phyloP scores from a whole-genome alignment of 2,888 invertebrate species.

The Dryadula phaetusa region DNA sequence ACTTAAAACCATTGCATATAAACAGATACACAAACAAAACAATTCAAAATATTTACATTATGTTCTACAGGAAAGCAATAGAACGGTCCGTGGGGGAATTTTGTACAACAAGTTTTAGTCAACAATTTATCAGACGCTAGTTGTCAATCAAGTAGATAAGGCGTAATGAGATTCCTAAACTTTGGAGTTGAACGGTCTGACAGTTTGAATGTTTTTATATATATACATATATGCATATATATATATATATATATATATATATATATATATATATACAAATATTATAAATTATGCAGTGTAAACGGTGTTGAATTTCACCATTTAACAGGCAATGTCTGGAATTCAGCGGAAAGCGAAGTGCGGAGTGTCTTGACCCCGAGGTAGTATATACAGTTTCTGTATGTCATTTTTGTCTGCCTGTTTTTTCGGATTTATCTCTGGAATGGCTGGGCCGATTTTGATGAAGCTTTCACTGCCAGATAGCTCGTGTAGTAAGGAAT shows the following conservation, averaged over 20 bases:
- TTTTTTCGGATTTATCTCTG: too few relatives aligned
- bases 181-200: conserved; percentile 35
- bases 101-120: conserved; percentile 10
- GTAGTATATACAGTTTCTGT: too few relatives aligned
- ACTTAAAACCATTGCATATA: too few relatives aligned
- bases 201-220: conserved; percentile 24
- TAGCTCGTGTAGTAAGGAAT: too few relatives aligned
- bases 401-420: too few relatives aligned
- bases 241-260: neutral
- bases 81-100: conserved; percentile 2
- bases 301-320: too few relatives aligned
- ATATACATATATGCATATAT: neutral
- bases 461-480: too few relatives aligned
- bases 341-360: too few relatives aligned
- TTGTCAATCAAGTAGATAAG: conserved; percentile 41
- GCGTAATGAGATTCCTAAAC: conserved; percentile 41
- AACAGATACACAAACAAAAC: neutral
- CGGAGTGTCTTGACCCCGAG: too few relatives aligned
- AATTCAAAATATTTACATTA: conserved; percentile 6
- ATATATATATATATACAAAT: neutral
- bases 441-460: too few relatives aligned
- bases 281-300: neutral
- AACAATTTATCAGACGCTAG: conserved; percentile 33
- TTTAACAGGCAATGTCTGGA: too few relatives aligned
- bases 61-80: neutral